Conservation (phyloP, 2,797 vertebrate species). For the Tachyglossus aculeatus region DNA sequence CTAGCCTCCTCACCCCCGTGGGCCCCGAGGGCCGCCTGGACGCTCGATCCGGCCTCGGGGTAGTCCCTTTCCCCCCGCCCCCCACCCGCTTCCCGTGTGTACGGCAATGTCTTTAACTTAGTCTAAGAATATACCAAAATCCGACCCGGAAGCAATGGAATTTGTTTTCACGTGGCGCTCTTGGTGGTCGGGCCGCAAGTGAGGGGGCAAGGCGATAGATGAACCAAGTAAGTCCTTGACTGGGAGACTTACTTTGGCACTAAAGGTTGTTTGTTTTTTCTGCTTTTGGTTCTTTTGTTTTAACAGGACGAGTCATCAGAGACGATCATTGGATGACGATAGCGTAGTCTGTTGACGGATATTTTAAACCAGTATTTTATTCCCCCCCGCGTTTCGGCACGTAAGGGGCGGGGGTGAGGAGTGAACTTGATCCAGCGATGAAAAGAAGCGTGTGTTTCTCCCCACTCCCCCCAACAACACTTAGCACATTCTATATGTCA, state of each 20-base stretch:
- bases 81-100: conserved; percentile 32
- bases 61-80: conserved; percentile 50
- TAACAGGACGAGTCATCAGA: conserved; percentile 8
- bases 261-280: neutral
- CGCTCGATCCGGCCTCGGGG: conserved; percentile 30
- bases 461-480: conserved; percentile 54
- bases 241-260: neutral
- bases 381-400: conserved; percentile 39
- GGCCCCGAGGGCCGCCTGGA: conserved; percentile 36
- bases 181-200: neutral
- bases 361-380: conserved; percentile 46
- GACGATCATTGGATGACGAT: neutral
- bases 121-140: conserved; percentile 28
- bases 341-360: neutral
- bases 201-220: neutral
- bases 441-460: no score
- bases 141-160: neutral
- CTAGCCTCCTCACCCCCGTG: conserved; percentile 36
- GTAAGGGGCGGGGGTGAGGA: conserved; percentile 36
- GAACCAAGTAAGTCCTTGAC: neutral
- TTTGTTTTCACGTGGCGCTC: conserved; percentile 30
- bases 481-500: conserved; percentile 59
- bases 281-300: neutral
- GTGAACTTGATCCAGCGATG: conserved; percentile 47
- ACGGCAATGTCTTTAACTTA: conserved; percentile 18